These are phyloP conservation scores for Drosophila planitibia DNA, from an alignment of 2,888 invertebrate species.

Conservation along the genomic window DNA sequence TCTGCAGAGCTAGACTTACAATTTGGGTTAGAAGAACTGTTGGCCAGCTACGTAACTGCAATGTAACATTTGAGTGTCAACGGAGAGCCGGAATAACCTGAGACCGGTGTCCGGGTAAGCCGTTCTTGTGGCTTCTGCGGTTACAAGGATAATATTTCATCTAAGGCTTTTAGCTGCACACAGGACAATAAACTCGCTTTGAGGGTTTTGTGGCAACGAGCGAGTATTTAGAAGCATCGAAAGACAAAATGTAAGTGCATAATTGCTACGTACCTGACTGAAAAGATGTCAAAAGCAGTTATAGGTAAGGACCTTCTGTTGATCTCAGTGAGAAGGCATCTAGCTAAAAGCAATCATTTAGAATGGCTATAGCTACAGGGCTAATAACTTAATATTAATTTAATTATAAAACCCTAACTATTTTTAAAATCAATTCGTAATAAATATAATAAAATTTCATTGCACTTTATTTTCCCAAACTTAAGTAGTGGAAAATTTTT, in stretches of 20 bases:
- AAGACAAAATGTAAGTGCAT: constrained; percentile 23
- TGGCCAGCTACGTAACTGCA: constrained; percentile 35
- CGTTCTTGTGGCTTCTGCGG: constrained; percentile 71
- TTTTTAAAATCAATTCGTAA: background rate
- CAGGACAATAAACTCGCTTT: constrained; percentile 61
- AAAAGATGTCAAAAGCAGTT: background rate
- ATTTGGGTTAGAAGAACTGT: constrained; percentile 62
- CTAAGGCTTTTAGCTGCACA: constrained; percentile 54
- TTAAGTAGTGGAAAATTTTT: background rate
- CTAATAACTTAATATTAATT: background rate
- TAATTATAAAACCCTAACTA: background rate
- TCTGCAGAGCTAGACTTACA: constrained; percentile 62
- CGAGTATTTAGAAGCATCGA: constrained; percentile 19
- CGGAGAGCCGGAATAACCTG: constrained; percentile 17
- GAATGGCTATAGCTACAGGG: background rate
- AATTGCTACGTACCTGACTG: constrained; percentile 24
- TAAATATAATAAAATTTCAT: background rate
- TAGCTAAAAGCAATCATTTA: background rate
- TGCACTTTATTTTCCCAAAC: background rate
- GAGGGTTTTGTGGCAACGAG: constrained; percentile 43
- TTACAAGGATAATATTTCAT: constrained; percentile 69
- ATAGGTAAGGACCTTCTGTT: background rate
- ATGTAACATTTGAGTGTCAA: constrained; percentile 40
- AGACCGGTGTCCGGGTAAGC: constrained; percentile 63
- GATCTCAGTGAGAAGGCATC: background rate